phyloP scores from a whole-genome alignment of 2,113 vertebrate genomes.

The Philantomba maxwellii region DNA sequence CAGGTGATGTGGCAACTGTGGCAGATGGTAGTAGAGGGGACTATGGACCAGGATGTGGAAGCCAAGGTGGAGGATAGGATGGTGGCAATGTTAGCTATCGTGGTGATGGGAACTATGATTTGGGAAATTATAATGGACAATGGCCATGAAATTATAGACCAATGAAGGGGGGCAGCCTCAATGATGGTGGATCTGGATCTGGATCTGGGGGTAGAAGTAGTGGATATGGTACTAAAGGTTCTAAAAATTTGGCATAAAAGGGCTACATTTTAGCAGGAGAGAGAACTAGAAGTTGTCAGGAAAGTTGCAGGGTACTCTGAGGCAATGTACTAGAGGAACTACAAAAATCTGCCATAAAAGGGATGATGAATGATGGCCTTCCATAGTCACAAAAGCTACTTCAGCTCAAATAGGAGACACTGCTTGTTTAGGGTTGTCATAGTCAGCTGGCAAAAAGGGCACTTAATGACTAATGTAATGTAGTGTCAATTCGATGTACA shows the following conservation, averaged over 20 bases:
- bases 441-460: slow-evolving; percentile 83
- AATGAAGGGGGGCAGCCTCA: neutral
- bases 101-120: neutral
- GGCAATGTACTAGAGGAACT: neutral
- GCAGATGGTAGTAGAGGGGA: neutral
- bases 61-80: neutral
- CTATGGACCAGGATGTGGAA: neutral
- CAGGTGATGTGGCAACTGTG: neutral
- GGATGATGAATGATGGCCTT: slow-evolving; percentile 14
- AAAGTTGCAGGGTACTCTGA: neutral
- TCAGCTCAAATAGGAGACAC: slow-evolving; percentile 86
- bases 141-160: neutral
- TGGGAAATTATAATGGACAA: neutral
- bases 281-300: neutral
- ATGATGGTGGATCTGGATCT: neutral
- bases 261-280: neutral
- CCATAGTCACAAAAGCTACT: slow-evolving; percentile 89
- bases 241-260: neutral
- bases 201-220: neutral
- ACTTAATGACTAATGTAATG: slow-evolving; percentile 78
- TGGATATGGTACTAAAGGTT: neutral
- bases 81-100: neutral
- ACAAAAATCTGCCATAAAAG: neutral
- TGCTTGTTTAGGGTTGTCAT: slow-evolving; percentile 87
- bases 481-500: slow-evolving; percentile 80